Conservation (phyloP, 2,113 vertebrate genomes). For the Scomber scombrus region DNA sequence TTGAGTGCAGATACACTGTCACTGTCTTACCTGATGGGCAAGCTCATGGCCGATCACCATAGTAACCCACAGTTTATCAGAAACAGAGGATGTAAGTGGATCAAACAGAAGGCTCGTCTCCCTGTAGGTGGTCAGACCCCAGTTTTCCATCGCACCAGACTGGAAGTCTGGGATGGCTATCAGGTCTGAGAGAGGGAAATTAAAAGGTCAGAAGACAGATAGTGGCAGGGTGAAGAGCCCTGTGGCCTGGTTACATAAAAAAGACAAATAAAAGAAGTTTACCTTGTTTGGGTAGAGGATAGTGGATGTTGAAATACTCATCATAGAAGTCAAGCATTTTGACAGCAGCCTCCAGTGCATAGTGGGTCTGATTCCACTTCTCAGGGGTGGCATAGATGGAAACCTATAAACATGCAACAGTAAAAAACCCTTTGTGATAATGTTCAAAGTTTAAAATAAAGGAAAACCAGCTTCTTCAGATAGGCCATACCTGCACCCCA, state of each 20-base stretch:
- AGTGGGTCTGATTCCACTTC: constrained; percentile 84
- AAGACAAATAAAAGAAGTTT: background rate
- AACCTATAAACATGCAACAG: constrained; percentile 69
- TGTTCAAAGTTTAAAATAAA: background rate
- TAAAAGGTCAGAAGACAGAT: background rate
- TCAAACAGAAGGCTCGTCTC: constrained; percentile 84
- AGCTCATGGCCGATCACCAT: constrained; percentile 85
- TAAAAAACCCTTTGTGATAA: background rate
- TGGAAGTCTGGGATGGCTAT: constrained; percentile 85
- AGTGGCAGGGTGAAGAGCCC: background rate
- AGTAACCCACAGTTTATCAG: constrained; percentile 83
- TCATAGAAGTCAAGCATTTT: constrained; percentile 87
- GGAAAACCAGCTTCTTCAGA: background rate
- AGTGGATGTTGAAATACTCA: constrained; percentile 85
- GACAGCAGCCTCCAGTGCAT: constrained; percentile 84
- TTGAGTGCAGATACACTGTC: background rate
- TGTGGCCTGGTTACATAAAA: background rate
- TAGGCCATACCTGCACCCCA: constrained; percentile 81
- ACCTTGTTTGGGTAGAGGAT: constrained; percentile 87
- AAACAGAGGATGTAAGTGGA: constrained; percentile 76
- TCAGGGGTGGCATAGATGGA: constrained; percentile 84
- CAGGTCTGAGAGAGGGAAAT: constrained; percentile 74
- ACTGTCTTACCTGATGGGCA: constrained; percentile 80
- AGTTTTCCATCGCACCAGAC: constrained; percentile 86
- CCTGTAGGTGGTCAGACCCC: constrained; percentile 85